Conservation (phyloP, 2,113 vertebrate species). For the Ictalurus punctatus region DNA sequence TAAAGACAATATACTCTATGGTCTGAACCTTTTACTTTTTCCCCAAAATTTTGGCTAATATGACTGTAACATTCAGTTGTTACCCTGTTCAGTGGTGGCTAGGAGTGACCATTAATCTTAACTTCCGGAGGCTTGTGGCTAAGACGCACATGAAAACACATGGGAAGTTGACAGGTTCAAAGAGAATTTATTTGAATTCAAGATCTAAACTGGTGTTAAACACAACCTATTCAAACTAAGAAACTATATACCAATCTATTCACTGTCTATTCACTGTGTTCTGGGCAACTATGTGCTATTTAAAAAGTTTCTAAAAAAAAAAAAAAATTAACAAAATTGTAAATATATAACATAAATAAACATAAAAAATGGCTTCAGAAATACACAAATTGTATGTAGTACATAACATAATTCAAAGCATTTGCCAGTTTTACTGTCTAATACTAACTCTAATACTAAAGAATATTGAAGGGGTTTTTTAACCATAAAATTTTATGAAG, state of each 20-base stretch:
- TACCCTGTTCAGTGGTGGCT: not conserved
- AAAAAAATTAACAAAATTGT: not conserved
- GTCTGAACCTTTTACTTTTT: slow-evolving; percentile 38
- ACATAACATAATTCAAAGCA: slow-evolving; percentile 32
- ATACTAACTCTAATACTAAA: not conserved
- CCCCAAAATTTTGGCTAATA: slow-evolving; percentile 28
- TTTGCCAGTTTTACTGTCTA: not conserved
- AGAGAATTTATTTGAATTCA: slow-evolving; percentile 41
- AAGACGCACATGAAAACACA: slow-evolving; percentile 1
- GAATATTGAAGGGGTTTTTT: not conserved
- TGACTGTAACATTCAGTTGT: slow-evolving; percentile 12
- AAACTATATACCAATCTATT: slow-evolving; percentile 29
- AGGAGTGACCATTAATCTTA: slow-evolving; percentile 32
- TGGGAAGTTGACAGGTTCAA: slow-evolving; percentile 28
- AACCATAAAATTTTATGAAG: slow-evolving; percentile 2
- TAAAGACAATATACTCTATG: slow-evolving; percentile 51
- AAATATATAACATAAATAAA: not conserved
- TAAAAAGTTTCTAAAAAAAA: not conserved
- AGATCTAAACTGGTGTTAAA: slow-evolving; percentile 22
- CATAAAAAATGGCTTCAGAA: slow-evolving; percentile 10
- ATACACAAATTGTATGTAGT: slow-evolving; percentile 1
- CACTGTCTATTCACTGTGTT: slow-evolving; percentile 19
- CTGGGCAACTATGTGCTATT: not conserved
- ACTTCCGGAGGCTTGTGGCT: not conserved
- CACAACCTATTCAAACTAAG: slow-evolving; percentile 30